A percentile compares a stretch with the other conserved stretches of the same genome.
Conservation (phyloP, 2,888 invertebrate species). For the Apodemia duryi region DNA sequence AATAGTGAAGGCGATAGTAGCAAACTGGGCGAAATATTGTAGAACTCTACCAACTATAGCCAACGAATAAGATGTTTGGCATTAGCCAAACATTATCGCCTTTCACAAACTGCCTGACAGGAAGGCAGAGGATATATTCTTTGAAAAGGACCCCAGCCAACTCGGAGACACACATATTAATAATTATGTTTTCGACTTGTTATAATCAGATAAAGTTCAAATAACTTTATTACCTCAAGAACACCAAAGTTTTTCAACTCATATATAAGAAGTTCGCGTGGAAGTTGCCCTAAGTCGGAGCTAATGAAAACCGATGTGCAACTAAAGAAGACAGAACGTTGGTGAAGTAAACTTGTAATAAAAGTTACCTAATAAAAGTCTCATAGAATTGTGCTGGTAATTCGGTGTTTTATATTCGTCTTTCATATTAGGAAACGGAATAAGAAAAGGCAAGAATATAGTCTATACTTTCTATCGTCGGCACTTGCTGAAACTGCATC, state of each 20-base stretch:
- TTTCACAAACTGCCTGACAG: too few species aligned
- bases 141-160: too few species aligned
- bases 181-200: not conserved
- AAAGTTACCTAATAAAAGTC: constrained; percentile 37
- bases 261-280: constrained; percentile 23
- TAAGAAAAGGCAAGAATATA: too few species aligned
- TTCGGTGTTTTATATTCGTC: not conserved
- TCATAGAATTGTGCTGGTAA: constrained; percentile 33
- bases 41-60: too few species aligned
- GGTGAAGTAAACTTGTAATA: constrained; percentile 30
- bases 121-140: too few species aligned
- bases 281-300: constrained; percentile 46
- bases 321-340: constrained; percentile 57
- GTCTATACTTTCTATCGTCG: too few species aligned
- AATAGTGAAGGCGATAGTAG: too few species aligned
- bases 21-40: too few species aligned
- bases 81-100: too few species aligned
- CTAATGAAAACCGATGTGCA: constrained; percentile 64
- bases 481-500: too few species aligned
- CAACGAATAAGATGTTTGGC: too few species aligned
- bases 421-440: not conserved
- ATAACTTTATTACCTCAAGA: constrained; percentile 10
- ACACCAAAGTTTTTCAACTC: constrained; percentile 20
- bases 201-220: not conserved
- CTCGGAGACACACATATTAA: too few species aligned